phyloP scores from a whole-genome alignment of 2,797 vertebrate species.

The Potorous gilbertii region DNA sequence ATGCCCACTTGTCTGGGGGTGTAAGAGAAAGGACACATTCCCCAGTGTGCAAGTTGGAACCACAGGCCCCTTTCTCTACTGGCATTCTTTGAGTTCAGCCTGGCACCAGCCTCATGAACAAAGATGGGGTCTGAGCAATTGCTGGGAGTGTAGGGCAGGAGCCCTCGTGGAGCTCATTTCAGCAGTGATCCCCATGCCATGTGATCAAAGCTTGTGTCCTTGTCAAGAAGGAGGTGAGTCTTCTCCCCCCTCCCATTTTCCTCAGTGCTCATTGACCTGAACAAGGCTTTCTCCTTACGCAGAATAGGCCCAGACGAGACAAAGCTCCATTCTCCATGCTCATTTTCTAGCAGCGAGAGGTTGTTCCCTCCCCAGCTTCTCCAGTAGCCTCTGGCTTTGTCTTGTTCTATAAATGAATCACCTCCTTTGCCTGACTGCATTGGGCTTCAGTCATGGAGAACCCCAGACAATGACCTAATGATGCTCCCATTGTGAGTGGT shows the following conservation, averaged over 20 bases:
- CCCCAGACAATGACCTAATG: background rate
- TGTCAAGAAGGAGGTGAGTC: background rate
- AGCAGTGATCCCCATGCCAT: background rate
- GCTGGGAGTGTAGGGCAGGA: background rate
- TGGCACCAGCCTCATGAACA: background rate
- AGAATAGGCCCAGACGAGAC: background rate
- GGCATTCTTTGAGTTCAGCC: background rate
- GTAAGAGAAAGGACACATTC: background rate
- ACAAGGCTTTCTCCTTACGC: background rate
- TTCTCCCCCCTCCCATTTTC: background rate
- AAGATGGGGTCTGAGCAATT: background rate
- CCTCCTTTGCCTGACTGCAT: background rate
- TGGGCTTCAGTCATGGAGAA: background rate
- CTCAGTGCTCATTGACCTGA: background rate
- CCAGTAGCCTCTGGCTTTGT: background rate
- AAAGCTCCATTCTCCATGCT: background rate
- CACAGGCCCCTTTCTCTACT: background rate
- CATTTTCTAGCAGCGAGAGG: background rate
- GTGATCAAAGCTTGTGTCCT: background rate
- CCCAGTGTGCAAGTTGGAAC: background rate
- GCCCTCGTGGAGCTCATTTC: background rate
- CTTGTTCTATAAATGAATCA: background rate
- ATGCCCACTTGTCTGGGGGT: background rate
- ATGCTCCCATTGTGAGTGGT: background rate
- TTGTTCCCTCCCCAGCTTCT: background rate